These are phyloP conservation scores for Athripsodes cinereus DNA, from an alignment of 2,888 invertebrate genomes.

Conservation along the genomic window DNA sequence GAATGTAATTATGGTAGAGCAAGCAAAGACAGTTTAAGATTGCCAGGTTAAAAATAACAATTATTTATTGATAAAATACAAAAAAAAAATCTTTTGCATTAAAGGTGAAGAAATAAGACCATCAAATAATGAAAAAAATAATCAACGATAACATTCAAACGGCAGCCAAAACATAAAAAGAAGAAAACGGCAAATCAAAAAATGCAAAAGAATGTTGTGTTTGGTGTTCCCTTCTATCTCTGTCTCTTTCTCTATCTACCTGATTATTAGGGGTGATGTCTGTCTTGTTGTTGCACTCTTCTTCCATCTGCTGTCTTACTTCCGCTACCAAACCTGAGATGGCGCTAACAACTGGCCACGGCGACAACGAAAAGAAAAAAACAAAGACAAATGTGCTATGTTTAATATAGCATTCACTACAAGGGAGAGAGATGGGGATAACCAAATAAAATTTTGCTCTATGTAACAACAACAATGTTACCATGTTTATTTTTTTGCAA, in stretches of 20 bases:
- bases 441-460: too few species aligned
- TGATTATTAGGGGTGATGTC: slow-evolving; percentile 34
- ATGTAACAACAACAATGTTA: too few species aligned
- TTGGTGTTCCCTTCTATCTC: background rate
- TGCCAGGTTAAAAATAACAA: too few species aligned
- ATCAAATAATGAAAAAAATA: too few species aligned
- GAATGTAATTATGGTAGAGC: too few species aligned
- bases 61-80: too few species aligned
- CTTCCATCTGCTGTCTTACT: slow-evolving; percentile 69
- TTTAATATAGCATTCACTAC: slow-evolving; percentile 1
- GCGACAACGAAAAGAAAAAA: background rate
- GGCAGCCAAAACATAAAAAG: background rate
- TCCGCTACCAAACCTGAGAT: slow-evolving; percentile 75
- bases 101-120: too few species aligned
- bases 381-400: slow-evolving; percentile 13
- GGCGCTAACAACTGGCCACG: slow-evolving; percentile 64
- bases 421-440: too few species aligned
- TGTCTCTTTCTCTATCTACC: slow-evolving; percentile 34
- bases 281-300: slow-evolving; percentile 36
- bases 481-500: too few species aligned
- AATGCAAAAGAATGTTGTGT: background rate
- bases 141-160: too few species aligned
- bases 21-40: too few species aligned
- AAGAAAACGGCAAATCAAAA: background rate
- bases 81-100: too few species aligned